phyloP scores from a whole-genome alignment of 2,113 vertebrate genomes.

The Engystomops pustulosus region DNA sequence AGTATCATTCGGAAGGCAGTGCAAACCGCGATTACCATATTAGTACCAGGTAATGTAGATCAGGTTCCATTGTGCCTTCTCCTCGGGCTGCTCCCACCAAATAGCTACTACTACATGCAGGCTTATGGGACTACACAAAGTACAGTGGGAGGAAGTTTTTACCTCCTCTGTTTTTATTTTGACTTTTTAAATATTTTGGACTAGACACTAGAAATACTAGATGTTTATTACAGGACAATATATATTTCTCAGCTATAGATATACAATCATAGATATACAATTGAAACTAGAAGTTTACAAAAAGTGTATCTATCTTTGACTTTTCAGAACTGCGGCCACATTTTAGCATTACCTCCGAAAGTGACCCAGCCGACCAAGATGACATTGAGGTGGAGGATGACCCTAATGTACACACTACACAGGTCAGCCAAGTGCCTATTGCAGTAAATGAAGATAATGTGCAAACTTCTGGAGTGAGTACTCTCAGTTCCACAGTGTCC shows the following conservation, averaged over 20 bases:
- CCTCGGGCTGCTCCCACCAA: too few relatives aligned
- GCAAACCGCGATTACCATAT: constrained; percentile 95
- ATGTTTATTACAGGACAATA: too few relatives aligned
- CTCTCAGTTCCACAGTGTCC: constrained; percentile 93
- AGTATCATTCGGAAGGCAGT: constrained; percentile 98
- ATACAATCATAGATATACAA: too few relatives aligned
- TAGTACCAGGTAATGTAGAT: constrained; percentile 89
- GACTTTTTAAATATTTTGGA: too few relatives aligned
- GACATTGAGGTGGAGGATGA: constrained; percentile 83
- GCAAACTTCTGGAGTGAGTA: constrained; percentile 96
- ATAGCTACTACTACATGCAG: too few relatives aligned
- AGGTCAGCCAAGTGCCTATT: constrained; percentile 72
- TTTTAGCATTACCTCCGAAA: constrained; percentile 94
- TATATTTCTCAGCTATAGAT: too few relatives aligned
- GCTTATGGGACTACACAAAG: too few relatives aligned
- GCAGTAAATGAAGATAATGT: constrained; percentile 85
- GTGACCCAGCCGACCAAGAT: constrained; percentile 92
- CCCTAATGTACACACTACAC: constrained; percentile 74
- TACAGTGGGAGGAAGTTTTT: too few relatives aligned
- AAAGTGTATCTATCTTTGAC: background rate
- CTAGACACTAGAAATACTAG: too few relatives aligned
- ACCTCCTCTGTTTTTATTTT: too few relatives aligned
- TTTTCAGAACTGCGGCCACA: constrained; percentile 90
- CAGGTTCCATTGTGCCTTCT: too few relatives aligned
- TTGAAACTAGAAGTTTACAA: too few relatives aligned